A percentile compares a stretch with the other conserved stretches of the same genome.
phyloP scores from a whole-genome alignment of 2,797 vertebrate species.

The Delichon dasypus region DNA sequence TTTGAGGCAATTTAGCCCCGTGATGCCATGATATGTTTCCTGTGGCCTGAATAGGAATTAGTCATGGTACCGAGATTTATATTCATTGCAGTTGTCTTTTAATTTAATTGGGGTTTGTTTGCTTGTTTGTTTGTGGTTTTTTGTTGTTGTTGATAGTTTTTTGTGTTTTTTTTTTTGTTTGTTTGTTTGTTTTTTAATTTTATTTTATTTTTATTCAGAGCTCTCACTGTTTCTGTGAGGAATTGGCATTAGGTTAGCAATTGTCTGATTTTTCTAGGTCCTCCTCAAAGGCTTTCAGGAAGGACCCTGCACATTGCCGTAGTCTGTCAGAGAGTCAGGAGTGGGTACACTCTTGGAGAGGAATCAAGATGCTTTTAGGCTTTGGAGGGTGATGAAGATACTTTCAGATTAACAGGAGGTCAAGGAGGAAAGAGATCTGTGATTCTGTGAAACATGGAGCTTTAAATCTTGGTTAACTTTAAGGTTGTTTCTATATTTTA shows the following conservation, averaged over 20 bases:
- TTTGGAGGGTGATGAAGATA: neutral
- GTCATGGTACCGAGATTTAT: neutral
- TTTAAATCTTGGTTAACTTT: neutral
- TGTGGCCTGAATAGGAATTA: neutral
- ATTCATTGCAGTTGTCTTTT: neutral
- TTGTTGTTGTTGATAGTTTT: no score
- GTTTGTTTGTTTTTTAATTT: no score
- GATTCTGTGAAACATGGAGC: neutral
- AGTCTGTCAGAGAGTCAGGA: neutral
- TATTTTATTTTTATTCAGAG: neutral
- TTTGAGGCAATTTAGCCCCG: neutral
- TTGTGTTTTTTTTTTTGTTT: neutral
- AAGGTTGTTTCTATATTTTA: neutral
- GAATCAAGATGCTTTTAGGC: neutral
- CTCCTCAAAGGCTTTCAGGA: neutral
- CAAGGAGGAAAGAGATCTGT: neutral
- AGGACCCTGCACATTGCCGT: neutral
- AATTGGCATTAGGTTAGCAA: neutral
- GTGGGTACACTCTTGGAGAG: neutral
- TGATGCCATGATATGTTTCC: neutral
- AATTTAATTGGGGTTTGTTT: neutral
- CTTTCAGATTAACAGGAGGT: neutral
- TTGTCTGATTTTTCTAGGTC: neutral
- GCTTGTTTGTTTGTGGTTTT: no score
- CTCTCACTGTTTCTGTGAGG: neutral